A percentile compares a stretch with the other conserved stretches of the same genome.
These are phyloP conservation scores for Periophthalmus magnuspinnatus DNA, from an alignment of 2,797 vertebrate species.

Conservation along the genomic window DNA sequence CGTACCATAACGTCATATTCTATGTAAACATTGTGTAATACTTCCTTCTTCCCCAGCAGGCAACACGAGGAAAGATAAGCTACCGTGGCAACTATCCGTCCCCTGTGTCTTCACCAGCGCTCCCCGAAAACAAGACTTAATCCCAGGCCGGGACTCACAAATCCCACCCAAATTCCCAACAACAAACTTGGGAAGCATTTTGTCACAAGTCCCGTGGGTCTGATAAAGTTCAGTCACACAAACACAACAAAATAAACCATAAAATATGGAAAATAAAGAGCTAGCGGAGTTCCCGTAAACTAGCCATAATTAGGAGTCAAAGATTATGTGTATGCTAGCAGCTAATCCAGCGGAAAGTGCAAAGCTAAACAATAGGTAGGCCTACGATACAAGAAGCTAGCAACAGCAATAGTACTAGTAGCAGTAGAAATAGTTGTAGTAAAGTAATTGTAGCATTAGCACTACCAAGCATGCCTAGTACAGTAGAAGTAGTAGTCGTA, in stretches of 20 bases:
- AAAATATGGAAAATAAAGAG: constrained; percentile 59
- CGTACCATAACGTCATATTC: constrained; percentile 63
- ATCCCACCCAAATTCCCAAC: constrained; percentile 41
- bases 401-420: too few relatives aligned
- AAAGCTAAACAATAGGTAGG: not conserved
- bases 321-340: constrained; percentile 85
- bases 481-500: too few relatives aligned
- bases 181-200: constrained; percentile 63
- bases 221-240: constrained; percentile 78
- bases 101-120: constrained; percentile 54
- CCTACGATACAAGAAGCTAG: too few relatives aligned
- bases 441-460: too few relatives aligned
- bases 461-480: too few relatives aligned
- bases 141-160: constrained; percentile 42
- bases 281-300: constrained; percentile 87
- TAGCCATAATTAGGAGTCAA: constrained; percentile 93
- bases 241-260: constrained; percentile 40
- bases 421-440: too few relatives aligned
- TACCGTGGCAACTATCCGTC: constrained; percentile 69
- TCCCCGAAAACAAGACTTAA: constrained; percentile 59
- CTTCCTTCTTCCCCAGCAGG: constrained; percentile 47
- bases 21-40: constrained; percentile 57
- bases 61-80: constrained; percentile 54
- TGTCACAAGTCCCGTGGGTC: constrained; percentile 78
- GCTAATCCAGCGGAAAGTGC: constrained; percentile 68